A percentile compares a stretch with the other conserved stretches of the same genome.
These are phyloP conservation scores for Rugalucina vietnamica DNA, from an alignment of 2,888 invertebrate species.

Conservation along the genomic window DNA sequence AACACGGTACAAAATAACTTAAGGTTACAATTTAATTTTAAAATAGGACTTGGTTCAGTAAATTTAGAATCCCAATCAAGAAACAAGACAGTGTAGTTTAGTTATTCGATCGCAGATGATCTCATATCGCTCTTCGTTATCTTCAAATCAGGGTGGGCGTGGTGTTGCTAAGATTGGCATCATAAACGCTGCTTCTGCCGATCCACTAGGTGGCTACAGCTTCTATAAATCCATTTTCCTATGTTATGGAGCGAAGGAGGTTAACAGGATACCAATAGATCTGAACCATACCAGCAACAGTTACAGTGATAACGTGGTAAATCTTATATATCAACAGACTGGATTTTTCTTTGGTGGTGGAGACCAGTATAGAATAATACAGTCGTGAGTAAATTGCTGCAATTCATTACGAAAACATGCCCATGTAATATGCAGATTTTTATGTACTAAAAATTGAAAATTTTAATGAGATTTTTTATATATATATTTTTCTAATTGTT, in stretches of 20 bases:
- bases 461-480: too few species aligned
- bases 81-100: too few species aligned
- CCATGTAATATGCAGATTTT: too few species aligned
- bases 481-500: too few species aligned
- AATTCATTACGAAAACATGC: too few species aligned
- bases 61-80: too few species aligned
- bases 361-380: slow-evolving; percentile 63
- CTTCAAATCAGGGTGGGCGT: slow-evolving; percentile 69
- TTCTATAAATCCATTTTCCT: slow-evolving; percentile 65
- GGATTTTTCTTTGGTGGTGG: slow-evolving; percentile 76
- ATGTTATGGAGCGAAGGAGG: slow-evolving; percentile 64
- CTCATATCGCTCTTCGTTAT: too few species aligned
- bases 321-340: slow-evolving; percentile 64
- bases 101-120: too few species aligned
- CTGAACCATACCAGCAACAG: slow-evolving; percentile 61
- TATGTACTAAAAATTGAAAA: too few species aligned
- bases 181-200: slow-evolving; percentile 65
- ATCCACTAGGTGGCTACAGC: slow-evolving; percentile 58
- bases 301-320: slow-evolving; percentile 54
- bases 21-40: too few species aligned
- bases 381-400: slow-evolving; percentile 64
- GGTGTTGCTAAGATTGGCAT: slow-evolving; percentile 70
- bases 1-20: too few species aligned
- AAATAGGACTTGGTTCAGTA: too few species aligned
- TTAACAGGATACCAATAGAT: slow-evolving; percentile 66